Base-by-base conservation (phyloP, 30 jellyfish, hydroid and myxozoan genomes). In the Cassiopea andromeda region DNA sequence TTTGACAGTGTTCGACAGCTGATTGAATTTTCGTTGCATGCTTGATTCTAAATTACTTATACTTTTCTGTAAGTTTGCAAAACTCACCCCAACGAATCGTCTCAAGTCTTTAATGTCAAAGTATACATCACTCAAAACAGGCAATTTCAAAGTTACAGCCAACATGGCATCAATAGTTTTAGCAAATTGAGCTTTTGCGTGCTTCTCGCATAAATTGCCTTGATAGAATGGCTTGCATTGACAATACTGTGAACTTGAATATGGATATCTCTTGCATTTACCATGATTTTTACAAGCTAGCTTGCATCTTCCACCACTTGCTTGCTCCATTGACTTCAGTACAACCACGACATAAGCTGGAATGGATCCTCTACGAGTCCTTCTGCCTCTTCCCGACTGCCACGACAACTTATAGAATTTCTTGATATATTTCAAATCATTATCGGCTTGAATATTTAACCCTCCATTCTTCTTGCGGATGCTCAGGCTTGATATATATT, bases 161-260 rank as follows among this genome's bases (percentile, higher is more conserved):
- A 88, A 19, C 90, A 88, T 60, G 4, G 80, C 0, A 59, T 88
- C 95, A 19, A 88, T 45, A 1, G 95, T 78, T 70, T 38, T 60
- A 5, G 95, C 90, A 9, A 88, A 69, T 1, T 48, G 60, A 8
- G 59, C 69, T 13, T 88, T 71, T 1, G 85, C 2, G 60, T 69
- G 78, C 16, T 61, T 43, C 75, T 78, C 58, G 3, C 95, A 88
- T 0, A 5, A 44, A 17, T 48, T 58, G 14, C 95, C 95, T 43
- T 79, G 77, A 86, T 72, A 88, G 60, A 49, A 86, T 43, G 71
- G 76, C 77, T 86, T 77, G 78, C 93, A 86, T 48, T 86, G 77
- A 48, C 93, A 86, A 50, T 86, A 75, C 46, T 47, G 76, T 74
- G 70, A 19, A 15, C 69, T 59, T 18, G 93, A 74, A 48, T 57